Conservation (phyloP, 2,797 vertebrate genomes). For the Myoxocephalus aenaeus region DNA sequence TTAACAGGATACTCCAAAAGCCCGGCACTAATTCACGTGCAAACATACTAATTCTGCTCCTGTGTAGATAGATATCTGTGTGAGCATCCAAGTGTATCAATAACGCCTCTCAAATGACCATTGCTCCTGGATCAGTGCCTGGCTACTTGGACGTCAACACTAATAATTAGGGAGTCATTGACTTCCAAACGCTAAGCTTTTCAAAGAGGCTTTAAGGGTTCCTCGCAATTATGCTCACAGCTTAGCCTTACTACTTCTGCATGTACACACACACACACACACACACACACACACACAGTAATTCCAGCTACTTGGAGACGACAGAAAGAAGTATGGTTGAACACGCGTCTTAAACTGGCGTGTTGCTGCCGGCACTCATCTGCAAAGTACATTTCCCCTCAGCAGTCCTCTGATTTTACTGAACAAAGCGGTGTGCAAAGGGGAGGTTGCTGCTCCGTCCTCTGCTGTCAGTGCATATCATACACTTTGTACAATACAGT, state of each 20-base stretch:
- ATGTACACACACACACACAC: background rate
- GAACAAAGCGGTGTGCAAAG: slow-evolving; percentile 13
- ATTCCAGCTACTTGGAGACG: slow-evolving; percentile 15
- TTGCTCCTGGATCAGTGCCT: slow-evolving; percentile 19
- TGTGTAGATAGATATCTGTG: background rate
- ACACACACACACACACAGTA: background rate
- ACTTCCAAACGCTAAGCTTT: slow-evolving; percentile 52
- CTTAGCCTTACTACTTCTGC: slow-evolving; percentile 37
- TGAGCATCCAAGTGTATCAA: background rate
- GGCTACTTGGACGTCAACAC: slow-evolving; percentile 26
- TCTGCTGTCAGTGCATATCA: slow-evolving; percentile 55
- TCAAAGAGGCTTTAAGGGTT: slow-evolving; percentile 62
- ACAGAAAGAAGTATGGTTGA: background rate
- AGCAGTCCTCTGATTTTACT: slow-evolving; percentile 41
- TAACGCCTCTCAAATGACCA: background rate
- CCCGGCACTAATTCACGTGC: background rate
- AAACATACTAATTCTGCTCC: background rate
- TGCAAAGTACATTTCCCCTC: slow-evolving; percentile 16
- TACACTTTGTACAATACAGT: slow-evolving; percentile 45
- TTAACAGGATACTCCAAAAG: background rate
- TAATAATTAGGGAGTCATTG: slow-evolving; percentile 60
- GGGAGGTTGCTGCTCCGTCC: slow-evolving; percentile 25
- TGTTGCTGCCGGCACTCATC: background rate
- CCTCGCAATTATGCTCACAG: slow-evolving; percentile 43
- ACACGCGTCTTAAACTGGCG: slow-evolving; percentile 14